A percentile compares a stretch with the other conserved stretches of the same genome.
phyloP scores from a whole-genome alignment of 2,113 vertebrate genomes.

The Neofelis nebulosa region DNA sequence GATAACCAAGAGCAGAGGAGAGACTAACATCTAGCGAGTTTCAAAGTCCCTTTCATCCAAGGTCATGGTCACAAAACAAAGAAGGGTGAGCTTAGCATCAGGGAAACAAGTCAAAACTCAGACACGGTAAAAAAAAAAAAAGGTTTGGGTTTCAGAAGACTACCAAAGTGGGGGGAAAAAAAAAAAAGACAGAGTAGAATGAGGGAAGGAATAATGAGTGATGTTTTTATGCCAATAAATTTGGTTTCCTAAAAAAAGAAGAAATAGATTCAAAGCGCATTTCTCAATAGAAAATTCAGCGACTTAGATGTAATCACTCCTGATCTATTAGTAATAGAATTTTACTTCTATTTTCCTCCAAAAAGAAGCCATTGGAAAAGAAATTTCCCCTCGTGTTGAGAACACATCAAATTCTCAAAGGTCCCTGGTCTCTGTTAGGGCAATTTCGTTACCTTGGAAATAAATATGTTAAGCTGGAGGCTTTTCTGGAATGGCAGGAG shows the following conservation, averaged over 20 bases:
- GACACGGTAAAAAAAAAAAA: background rate
- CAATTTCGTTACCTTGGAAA: constrained; percentile 45
- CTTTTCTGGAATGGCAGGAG: background rate
- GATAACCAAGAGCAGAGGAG: background rate
- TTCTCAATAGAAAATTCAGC: constrained; percentile 30
- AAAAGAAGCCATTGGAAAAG: background rate
- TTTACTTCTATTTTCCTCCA: constrained; percentile 3
- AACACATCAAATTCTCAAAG: constrained; percentile 19
- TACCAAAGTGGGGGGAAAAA: background rate
- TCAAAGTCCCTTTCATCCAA: background rate
- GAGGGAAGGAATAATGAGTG: background rate
- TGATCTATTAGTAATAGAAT: background rate
- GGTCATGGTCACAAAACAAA: background rate
- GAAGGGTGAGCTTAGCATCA: background rate
- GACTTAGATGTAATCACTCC: background rate
- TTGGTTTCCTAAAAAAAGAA: background rate
- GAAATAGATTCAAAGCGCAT: background rate
- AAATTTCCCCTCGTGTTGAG: background rate
- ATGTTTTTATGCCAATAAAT: background rate
- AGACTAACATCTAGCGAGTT: background rate
- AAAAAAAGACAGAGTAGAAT: background rate
- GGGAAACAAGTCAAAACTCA: background rate
- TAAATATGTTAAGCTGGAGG: background rate
- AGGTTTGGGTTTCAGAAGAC: background rate
- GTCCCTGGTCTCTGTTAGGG: background rate